Conservation (phyloP, 1,140 invertebrate species). For the Luehdorfia chinensis region DNA sequence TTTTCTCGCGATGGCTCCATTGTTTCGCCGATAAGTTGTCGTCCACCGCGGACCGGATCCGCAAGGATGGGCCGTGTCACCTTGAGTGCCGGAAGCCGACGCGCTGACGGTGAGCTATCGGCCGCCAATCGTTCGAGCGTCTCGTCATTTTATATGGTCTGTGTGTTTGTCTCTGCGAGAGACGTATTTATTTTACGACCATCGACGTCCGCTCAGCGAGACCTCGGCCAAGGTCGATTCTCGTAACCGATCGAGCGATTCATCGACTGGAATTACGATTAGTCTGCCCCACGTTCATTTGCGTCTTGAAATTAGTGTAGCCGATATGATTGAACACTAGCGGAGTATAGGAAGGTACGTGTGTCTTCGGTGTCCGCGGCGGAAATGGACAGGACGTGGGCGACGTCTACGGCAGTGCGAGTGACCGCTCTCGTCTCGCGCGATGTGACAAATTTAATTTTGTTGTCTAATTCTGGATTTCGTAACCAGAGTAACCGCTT, state of each 20-base stretch:
- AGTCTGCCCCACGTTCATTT: slow-evolving; percentile 12
- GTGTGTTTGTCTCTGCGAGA: slow-evolving; percentile 56
- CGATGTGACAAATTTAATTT: slow-evolving; percentile 55
- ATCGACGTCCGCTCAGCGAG: slow-evolving; percentile 60
- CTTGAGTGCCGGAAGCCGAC: slow-evolving; percentile 70
- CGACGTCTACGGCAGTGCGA: slow-evolving; percentile 47
- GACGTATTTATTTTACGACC: slow-evolving; percentile 69
- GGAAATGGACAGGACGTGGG: slow-evolving; percentile 57
- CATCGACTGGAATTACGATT: slow-evolving; percentile 30
- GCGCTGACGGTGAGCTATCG: slow-evolving; percentile 64
- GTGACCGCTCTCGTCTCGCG: slow-evolving; percentile 44
- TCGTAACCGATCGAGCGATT: no score
- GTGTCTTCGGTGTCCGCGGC: slow-evolving; percentile 37
- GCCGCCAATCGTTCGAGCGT: slow-evolving; percentile 68
- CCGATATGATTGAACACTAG: slow-evolving; percentile 12
- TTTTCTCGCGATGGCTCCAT: slow-evolving; percentile 16
- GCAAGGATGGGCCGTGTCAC: slow-evolving; percentile 68
- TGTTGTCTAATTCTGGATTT: slow-evolving; percentile 46
- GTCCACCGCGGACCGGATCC: slow-evolving; percentile 48
- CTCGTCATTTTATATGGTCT: slow-evolving; percentile 63
- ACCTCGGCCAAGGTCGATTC: slow-evolving; percentile 65
- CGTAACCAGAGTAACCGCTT: slow-evolving; percentile 12
- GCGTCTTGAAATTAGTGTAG: slow-evolving; percentile 17
- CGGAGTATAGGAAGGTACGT: slow-evolving; percentile 33
- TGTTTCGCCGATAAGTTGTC: slow-evolving; percentile 19